Conservation (phyloP, 2,888 invertebrate species). For the Diadegma fenestrale region DNA sequence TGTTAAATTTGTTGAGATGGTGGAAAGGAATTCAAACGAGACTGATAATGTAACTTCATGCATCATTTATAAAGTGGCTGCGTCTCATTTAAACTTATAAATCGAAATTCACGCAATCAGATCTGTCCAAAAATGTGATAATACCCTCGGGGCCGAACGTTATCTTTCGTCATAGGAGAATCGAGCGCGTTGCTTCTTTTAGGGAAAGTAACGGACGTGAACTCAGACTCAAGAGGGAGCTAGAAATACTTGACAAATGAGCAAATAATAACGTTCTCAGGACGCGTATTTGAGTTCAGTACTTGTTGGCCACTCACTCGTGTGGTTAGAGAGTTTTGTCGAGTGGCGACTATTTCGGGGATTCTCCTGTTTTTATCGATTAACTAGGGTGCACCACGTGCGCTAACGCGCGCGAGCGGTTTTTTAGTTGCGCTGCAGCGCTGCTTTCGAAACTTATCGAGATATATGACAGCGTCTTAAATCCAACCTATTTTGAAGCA, state of each 20-base stretch:
- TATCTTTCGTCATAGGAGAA: background rate
- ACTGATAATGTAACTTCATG: background rate
- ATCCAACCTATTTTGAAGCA: too few species aligned
- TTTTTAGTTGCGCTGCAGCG: too few species aligned
- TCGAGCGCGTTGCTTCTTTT: background rate
- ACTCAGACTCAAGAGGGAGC: background rate
- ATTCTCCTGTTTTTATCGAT: too few species aligned
- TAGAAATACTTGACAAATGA: background rate
- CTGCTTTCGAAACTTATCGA: too few species aligned
- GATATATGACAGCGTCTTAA: too few species aligned
- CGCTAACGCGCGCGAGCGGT: too few species aligned
- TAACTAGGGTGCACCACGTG: too few species aligned
- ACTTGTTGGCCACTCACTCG: too few species aligned
- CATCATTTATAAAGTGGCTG: background rate
- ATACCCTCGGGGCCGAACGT: background rate
- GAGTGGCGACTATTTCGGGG: background rate
- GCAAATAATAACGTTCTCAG: background rate
- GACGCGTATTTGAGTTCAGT: background rate
- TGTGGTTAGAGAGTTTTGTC: background rate
- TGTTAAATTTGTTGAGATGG: too few species aligned
- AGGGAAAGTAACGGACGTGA: background rate
- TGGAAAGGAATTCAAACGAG: too few species aligned
- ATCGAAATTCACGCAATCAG: background rate
- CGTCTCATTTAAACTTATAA: background rate
- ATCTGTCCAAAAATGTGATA: background rate